These are phyloP conservation scores for Drepana falcataria DNA, from an alignment of 2,888 invertebrate species.

Conservation along the genomic window DNA sequence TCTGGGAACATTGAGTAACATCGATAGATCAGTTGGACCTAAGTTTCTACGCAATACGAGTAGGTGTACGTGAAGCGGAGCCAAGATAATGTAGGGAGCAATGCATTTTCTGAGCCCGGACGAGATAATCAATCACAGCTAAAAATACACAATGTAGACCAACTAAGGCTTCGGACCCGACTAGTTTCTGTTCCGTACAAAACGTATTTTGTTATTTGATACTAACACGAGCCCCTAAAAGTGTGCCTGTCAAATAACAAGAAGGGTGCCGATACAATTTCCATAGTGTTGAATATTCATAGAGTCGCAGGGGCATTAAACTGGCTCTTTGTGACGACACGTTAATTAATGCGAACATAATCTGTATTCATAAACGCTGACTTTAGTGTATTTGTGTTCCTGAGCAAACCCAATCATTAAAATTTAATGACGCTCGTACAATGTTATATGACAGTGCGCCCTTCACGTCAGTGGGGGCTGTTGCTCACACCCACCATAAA, in stretches of 20 bases:
- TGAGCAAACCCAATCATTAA: neutral
- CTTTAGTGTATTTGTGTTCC: neutral
- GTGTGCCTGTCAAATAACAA: neutral
- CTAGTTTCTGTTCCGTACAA: neutral
- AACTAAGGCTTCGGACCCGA: too few species aligned
- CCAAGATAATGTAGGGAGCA: too few species aligned
- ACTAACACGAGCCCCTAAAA: neutral
- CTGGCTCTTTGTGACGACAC: constrained; percentile 8
- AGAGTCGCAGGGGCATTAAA: constrained; percentile 4
- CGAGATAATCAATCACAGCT: too few species aligned
- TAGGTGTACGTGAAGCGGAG: too few species aligned
- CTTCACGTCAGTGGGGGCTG: too few species aligned
- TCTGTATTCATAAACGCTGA: constrained; percentile 16
- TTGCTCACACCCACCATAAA: too few species aligned
- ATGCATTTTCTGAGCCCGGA: too few species aligned
- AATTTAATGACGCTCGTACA: neutral
- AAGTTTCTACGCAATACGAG: too few species aligned
- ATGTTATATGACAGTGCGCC: neutral
- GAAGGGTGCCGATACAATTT: constrained; percentile 4
- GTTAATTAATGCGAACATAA: constrained; percentile 8
- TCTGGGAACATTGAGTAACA: too few species aligned
- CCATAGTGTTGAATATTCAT: constrained; percentile 6
- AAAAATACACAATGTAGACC: too few species aligned
- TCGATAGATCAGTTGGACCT: too few species aligned
- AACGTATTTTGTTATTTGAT: neutral